Conservation (phyloP, 1,140 invertebrate species). For the Platyscapa corneri region DNA sequence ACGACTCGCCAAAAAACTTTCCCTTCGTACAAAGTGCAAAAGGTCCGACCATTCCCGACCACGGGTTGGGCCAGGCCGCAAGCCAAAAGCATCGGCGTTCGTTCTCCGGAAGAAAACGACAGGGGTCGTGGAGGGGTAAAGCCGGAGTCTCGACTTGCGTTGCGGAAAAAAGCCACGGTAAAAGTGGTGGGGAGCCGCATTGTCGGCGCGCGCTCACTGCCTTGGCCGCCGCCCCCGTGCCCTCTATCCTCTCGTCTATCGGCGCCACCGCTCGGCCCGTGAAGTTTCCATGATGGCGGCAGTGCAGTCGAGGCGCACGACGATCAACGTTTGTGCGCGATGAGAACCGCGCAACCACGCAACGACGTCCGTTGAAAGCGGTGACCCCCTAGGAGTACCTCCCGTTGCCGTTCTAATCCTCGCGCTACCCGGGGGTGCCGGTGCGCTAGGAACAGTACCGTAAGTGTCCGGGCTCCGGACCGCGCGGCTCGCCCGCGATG, state of each 20-base stretch:
- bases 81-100: not conserved
- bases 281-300: slow-evolving; percentile 37
- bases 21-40: too few relatives aligned
- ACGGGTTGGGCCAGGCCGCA: too few relatives aligned
- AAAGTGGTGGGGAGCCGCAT: not conserved
- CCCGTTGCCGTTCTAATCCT: not conserved
- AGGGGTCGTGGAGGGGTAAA: too few relatives aligned
- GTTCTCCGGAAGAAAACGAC: not conserved
- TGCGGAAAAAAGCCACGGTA: not conserved
- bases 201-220: not conserved
- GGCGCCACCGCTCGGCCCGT: not conserved
- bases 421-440: not conserved
- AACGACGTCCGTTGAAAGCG: not conserved
- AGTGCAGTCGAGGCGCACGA: not conserved
- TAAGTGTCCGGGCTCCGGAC: not conserved
- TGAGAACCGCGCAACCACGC: not conserved
- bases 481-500: slow-evolving; percentile 5
- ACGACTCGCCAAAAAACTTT: too few relatives aligned
- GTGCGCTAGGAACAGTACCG: not conserved
- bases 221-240: not conserved
- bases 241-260: too few relatives aligned
- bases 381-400: not conserved
- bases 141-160: too few relatives aligned
- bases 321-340: not conserved
- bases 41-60: too few relatives aligned